phyloP scores from a whole-genome alignment of 2,888 invertebrate species.

The Trichacis sp. region DNA sequence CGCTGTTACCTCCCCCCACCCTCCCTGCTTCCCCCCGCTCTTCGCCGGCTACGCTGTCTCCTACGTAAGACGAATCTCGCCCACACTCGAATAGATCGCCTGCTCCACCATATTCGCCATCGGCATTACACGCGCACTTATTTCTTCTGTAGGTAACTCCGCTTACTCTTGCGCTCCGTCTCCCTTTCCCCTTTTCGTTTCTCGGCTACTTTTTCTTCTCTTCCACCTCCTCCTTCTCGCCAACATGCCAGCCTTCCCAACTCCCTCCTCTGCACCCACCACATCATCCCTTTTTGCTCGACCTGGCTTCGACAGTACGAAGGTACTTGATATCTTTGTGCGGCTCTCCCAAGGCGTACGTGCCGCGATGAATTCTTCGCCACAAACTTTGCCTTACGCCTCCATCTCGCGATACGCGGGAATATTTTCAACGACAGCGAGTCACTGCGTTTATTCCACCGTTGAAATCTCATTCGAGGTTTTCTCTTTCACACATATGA shows the following conservation, averaged over 20 bases:
- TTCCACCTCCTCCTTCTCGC: conserved; percentile 37
- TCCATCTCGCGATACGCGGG: conserved; percentile 37
- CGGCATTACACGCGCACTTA: conserved; percentile 64
- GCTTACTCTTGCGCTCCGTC: conserved; percentile 45
- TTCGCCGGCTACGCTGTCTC: conserved; percentile 45
- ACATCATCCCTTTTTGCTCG: conserved; percentile 19
- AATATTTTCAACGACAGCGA: conserved; percentile 23
- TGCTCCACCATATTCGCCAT: conserved; percentile 62
- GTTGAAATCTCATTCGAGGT: too few relatives aligned
- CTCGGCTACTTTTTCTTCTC: conserved; percentile 22
- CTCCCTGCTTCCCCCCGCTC: conserved; percentile 28
- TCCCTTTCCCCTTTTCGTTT: conserved; percentile 17
- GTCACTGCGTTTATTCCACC: too few relatives aligned
- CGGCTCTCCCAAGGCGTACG: conserved; percentile 39
- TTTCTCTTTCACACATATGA: too few relatives aligned
- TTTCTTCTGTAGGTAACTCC: conserved; percentile 62
- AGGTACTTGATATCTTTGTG: conserved; percentile 45
- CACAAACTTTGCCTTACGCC: conserved; percentile 37
- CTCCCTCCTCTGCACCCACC: conserved; percentile 26
- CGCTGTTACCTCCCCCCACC: conserved; percentile 43
- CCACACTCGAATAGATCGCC: conserved; percentile 62
- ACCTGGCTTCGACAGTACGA: conserved; percentile 35
- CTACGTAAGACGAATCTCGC: conserved; percentile 46
- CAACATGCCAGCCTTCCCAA: conserved; percentile 44
- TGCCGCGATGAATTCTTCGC: conserved; percentile 38